Evolutionary conservation across 1,140 invertebrate species (phyloP).

Genomic region (Drosophila kurseongensis): DNA sequence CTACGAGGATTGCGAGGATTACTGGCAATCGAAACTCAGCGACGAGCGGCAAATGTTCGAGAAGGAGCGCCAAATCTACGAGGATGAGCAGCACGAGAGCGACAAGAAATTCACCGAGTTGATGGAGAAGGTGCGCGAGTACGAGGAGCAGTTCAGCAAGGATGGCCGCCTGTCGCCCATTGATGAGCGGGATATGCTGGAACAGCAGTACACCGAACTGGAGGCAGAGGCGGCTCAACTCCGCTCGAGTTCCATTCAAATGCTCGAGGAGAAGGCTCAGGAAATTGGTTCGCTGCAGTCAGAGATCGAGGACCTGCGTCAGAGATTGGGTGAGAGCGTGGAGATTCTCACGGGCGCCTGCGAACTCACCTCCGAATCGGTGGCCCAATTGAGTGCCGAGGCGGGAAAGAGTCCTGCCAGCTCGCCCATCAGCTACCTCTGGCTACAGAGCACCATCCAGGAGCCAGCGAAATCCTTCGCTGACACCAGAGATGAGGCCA

Average conservation of each 20-base stretch:
- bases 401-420: slow-evolving; percentile 73
- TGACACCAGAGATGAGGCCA: slow-evolving; percentile 31
- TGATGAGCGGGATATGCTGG: slow-evolving; percentile 90
- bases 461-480: slow-evolving; percentile 72
- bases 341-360: slow-evolving; percentile 79
- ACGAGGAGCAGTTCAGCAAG: slow-evolving; percentile 90
- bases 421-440: slow-evolving; percentile 85
- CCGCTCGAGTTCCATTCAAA: slow-evolving; percentile 64
- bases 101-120: slow-evolving; percentile 92
- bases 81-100: slow-evolving; percentile 90
- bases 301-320: slow-evolving; percentile 84
- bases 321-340: slow-evolving; percentile 75
- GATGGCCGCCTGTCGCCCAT: slow-evolving; percentile 89
- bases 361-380: slow-evolving; percentile 61
- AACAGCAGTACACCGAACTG: slow-evolving; percentile 90
- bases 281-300: slow-evolving; percentile 86
- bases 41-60: slow-evolving; percentile 91
- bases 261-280: slow-evolving; percentile 85
- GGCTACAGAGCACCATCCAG: slow-evolving; percentile 85
- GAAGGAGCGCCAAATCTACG: slow-evolving; percentile 90
- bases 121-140: slow-evolving; percentile 90
- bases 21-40: slow-evolving; percentile 91
- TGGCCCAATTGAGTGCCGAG: slow-evolving; percentile 55
- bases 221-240: slow-evolving; percentile 89
- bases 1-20: slow-evolving; percentile 93